phyloP scores from a whole-genome alignment of 2,888 invertebrate genomes.

The Tachina grossa region DNA sequence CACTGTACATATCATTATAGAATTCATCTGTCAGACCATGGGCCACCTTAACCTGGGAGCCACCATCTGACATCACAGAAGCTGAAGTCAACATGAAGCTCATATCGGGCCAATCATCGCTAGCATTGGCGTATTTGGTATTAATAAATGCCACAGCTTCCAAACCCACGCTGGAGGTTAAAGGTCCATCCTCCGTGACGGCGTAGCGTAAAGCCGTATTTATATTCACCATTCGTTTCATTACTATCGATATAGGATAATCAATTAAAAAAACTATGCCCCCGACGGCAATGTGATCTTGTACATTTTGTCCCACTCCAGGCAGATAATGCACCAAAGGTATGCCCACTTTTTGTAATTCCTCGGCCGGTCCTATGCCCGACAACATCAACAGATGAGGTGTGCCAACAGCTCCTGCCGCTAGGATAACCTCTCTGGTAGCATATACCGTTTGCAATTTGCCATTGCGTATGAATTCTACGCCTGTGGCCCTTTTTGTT shows the following conservation, averaged over 20 bases:
- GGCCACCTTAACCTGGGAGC: constrained; percentile 90
- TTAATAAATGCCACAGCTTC: constrained; percentile 94
- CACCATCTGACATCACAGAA: constrained; percentile 92
- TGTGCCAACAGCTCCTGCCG: constrained; percentile 93
- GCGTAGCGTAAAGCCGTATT: constrained; percentile 93
- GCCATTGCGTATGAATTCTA: constrained; percentile 89
- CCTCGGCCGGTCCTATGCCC: constrained; percentile 91
- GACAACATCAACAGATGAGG: constrained; percentile 96
- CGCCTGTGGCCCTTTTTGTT: constrained; percentile 89
- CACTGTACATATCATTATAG: constrained; percentile 89
- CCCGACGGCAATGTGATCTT: constrained; percentile 95
- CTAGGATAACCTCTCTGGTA: constrained; percentile 80
- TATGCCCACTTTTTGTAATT: constrained; percentile 88
- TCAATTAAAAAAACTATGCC: constrained; percentile 92
- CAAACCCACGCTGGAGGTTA: constrained; percentile 93
- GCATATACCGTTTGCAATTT: constrained; percentile 83
- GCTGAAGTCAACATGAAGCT: constrained; percentile 95
- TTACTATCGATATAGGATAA: constrained; percentile 90
- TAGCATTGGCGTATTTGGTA: constrained; percentile 93
- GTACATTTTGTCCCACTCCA: constrained; percentile 93
- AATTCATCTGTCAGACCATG: constrained; percentile 92
- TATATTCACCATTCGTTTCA: constrained; percentile 91
- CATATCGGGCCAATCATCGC: constrained; percentile 96
- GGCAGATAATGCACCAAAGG: constrained; percentile 89
- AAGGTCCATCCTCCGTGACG: constrained; percentile 92